These are phyloP conservation scores for Pandemis heparana DNA, from an alignment of 2,888 invertebrate genomes.

Conservation along the genomic window DNA sequence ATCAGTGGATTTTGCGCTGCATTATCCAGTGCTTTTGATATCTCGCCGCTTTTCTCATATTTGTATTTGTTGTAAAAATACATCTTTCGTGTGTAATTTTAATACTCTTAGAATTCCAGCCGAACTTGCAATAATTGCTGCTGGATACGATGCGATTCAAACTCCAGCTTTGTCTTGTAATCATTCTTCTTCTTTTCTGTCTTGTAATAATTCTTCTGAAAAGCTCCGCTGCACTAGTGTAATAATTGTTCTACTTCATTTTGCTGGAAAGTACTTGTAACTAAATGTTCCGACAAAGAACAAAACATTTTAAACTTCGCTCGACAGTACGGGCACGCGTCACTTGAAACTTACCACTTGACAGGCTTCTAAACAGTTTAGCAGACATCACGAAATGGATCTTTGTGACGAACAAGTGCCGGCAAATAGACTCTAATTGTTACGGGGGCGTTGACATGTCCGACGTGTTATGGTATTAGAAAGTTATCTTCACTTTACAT, in stretches of 20 bases:
- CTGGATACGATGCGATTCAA: neutral
- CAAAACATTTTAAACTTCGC: constrained; percentile 15
- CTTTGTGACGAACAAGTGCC: constrained; percentile 3
- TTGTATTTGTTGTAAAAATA: neutral
- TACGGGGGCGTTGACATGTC: constrained; percentile 6
- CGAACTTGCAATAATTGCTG: neutral
- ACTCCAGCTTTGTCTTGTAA: neutral
- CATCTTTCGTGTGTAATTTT: neutral
- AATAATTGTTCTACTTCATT: constrained; percentile 8
- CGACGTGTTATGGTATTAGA: neutral
- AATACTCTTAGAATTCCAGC: neutral
- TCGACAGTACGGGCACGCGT: constrained; percentile 17
- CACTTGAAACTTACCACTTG: constrained; percentile 24
- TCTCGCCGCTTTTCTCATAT: neutral
- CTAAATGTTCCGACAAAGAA: constrained; percentile 14
- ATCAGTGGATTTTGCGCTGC: neutral
- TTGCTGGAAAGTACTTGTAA: neutral
- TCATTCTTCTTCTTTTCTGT: neutral
- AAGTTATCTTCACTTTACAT: constrained; percentile 7
- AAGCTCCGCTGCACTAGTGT: too few relatives aligned
- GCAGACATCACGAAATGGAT: constrained; percentile 18
- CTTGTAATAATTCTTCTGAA: too few relatives aligned
- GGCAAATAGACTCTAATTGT: constrained; percentile 13
- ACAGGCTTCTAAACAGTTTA: constrained; percentile 22
- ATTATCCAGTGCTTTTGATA: constrained; percentile 8